Conservation (phyloP, 1,140 invertebrate genomes). For the Acyrthosiphon pisum region DNA sequence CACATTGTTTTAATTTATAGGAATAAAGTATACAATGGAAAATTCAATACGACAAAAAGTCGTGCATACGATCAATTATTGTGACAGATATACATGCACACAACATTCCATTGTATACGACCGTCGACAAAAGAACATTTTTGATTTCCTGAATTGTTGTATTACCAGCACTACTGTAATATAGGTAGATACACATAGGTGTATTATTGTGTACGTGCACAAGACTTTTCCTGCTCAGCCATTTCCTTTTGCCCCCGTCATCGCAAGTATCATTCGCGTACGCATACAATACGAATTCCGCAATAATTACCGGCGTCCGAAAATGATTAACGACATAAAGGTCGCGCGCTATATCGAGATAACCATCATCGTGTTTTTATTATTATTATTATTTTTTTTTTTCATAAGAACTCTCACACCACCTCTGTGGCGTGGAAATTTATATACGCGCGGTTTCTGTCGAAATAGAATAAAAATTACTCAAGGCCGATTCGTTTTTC, state of each 20-base stretch:
- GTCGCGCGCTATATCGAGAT: neutral
- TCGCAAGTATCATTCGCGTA: neutral
- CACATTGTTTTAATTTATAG: neutral
- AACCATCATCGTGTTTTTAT: conserved; percentile 5
- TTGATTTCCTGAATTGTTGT: neutral
- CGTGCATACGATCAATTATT: neutral
- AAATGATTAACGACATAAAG: conserved; percentile 51
- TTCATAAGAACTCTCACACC: neutral
- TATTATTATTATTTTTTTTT: neutral
- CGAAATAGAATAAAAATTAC: conserved; percentile 19
- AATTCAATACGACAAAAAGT: neutral
- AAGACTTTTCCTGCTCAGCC: neutral
- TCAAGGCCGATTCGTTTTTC: conserved; percentile 46
- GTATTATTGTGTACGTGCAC: neutral
- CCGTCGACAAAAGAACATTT: neutral
- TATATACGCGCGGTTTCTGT: neutral
- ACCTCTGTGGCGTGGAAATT: conserved; percentile 8
- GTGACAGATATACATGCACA: too few species aligned
- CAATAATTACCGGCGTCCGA: conserved; percentile 18
- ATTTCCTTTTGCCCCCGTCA: neutral
- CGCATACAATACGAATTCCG: neutral
- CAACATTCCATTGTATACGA: neutral
- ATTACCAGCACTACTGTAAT: neutral
- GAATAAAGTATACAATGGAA: neutral
- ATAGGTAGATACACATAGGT: neutral